Evolutionary conservation across 2,888 invertebrate species (phyloP), one percentile per base, ranked within the genome.

Genomic region (Amphiduros pacificus): DNA sequence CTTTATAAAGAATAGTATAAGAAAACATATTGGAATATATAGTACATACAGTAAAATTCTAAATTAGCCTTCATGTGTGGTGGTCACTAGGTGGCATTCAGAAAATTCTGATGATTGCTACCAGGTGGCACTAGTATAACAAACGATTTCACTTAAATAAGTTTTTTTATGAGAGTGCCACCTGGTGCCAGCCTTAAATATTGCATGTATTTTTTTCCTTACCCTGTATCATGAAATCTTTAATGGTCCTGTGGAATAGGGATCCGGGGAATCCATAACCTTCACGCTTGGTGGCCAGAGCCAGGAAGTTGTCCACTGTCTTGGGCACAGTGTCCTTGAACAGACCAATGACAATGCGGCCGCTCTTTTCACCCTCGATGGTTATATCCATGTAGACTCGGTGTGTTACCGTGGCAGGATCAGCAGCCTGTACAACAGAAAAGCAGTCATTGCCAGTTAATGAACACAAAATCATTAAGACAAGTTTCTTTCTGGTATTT

Each of bases 221-320:
- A 91, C 93, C 94, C 88, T 95, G 94, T 73, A 96, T 89, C 89
- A 95, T 92, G 81, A 95, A 94, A 70, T 91, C 88, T 79, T 90
- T 89, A 70, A 96, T 90, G 61, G 95, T 89, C 20, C 94, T 87
- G 83, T 93, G 93, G 81, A 96, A 93, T 69, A 84, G 87, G 2
- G 90, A 87, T 17, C 91, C 92, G 69, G 88, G 88, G 79, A 93
- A 96, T 26, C 84, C 84, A 71, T 72, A 81, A 2, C 83, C 83
- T 58, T 74, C 54, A 5, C 60, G 53, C 20, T 72, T 70, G 20
- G 70, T 67, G 27, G 93, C 90, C 32, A 95, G 86, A n/a, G 89
- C 87, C 68, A 90, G 86, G 77, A 96, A 96, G 81, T 96, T 96
- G 73, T 89, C 87, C 0, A 90, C 92, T 0, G 95, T 90, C 80